A percentile compares a stretch with the other conserved stretches of the same genome.
Conservation (phyloP, 2,113 vertebrate genomes). For the Anolis carolinensis region DNA sequence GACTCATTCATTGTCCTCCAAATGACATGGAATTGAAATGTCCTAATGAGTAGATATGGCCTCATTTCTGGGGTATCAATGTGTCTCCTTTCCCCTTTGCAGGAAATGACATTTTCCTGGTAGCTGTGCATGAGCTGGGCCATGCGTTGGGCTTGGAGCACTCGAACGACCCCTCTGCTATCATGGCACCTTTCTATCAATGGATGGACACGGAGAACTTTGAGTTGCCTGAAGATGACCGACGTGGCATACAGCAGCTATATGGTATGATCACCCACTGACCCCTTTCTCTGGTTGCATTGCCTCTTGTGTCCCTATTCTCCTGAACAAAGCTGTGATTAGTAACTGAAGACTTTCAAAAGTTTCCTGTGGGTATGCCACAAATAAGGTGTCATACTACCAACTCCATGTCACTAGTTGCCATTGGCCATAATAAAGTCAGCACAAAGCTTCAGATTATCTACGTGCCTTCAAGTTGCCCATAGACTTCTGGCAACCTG, state of each 20-base stretch:
- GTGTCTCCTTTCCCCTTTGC: background rate
- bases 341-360: background rate
- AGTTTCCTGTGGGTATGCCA: background rate
- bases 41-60: no score
- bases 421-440: no score
- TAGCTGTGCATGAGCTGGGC: slow-evolving; percentile 89
- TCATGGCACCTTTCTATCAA: slow-evolving; percentile 94
- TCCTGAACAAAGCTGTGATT: background rate
- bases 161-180: slow-evolving; percentile 86
- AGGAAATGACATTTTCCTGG: slow-evolving; percentile 92
- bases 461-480: no score
- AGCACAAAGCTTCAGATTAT: no score
- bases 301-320: background rate
- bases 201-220: slow-evolving; percentile 93
- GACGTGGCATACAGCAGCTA: slow-evolving; percentile 86
- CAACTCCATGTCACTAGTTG: no score
- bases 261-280: slow-evolving; percentile 73
- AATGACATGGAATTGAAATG: background rate
- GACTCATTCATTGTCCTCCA: background rate
- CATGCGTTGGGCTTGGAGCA: slow-evolving; percentile 91
- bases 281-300: background rate
- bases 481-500: no score
- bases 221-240: slow-evolving; percentile 87
- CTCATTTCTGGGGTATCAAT: no score
- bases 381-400: no score